These are phyloP conservation scores for Epinephelus malabaricus DNA, from an alignment of 2,797 vertebrate genomes.

Conservation along the genomic window DNA sequence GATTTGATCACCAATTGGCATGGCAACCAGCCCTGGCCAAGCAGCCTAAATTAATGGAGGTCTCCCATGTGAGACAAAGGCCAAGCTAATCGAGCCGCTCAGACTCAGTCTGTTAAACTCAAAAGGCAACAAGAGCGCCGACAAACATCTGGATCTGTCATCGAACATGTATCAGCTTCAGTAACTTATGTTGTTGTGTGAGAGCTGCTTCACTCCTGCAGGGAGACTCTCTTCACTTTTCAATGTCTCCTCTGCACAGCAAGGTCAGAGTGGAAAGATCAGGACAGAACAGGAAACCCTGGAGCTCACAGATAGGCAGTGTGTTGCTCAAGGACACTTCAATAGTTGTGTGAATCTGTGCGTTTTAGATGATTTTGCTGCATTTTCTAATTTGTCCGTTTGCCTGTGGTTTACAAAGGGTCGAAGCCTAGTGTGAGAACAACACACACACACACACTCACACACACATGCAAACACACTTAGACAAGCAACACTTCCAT, in stretches of 20 bases:
- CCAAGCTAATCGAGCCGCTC: conserved; percentile 55
- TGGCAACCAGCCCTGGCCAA: conserved; percentile 68
- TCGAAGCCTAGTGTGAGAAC: background rate
- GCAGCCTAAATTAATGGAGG: conserved; percentile 71
- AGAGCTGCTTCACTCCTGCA: conserved; percentile 34
- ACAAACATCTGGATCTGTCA: conserved; percentile 38
- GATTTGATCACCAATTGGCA: conserved; percentile 76
- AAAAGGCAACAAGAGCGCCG: conserved; percentile 44
- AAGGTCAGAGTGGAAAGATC: conserved; percentile 41
- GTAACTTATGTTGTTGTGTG: background rate
- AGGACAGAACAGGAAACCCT: conserved; percentile 35
- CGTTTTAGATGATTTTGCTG: conserved; percentile 10
- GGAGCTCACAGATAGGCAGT: conserved; percentile 30
- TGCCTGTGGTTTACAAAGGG: conserved; percentile 23
- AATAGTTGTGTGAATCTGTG: conserved; percentile 5
- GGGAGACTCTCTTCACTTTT: conserved; percentile 35
- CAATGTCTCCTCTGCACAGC: conserved; percentile 15
- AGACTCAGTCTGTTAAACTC: conserved; percentile 45
- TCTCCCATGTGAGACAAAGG: conserved; percentile 70
- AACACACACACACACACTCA: background rate
- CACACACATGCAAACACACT: conserved; percentile 6
- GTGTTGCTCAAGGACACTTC: conserved; percentile 47
- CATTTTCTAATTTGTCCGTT: conserved; percentile 37
- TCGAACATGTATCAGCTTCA: conserved; percentile 9
- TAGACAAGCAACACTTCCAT: conserved; percentile 6